Conservation (phyloP, 2,113 vertebrate genomes). For the Piaya cayana region DNA sequence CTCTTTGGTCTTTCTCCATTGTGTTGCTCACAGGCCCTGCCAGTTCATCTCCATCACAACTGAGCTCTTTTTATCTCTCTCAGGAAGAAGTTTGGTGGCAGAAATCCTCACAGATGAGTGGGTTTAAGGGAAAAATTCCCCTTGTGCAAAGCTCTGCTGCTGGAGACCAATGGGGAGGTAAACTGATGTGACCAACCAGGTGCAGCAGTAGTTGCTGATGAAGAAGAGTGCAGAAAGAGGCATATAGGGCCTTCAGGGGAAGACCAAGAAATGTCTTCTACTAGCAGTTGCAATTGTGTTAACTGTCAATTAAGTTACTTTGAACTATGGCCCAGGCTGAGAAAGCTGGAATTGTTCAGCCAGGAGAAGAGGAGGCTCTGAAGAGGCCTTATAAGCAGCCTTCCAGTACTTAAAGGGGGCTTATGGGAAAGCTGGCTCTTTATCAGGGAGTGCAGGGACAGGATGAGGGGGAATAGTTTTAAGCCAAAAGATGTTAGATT, state of each 20-base stretch:
- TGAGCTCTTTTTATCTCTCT: not conserved
- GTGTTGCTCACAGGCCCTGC: not conserved
- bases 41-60: not conserved
- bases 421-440: too few species aligned
- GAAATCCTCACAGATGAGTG: rapidly evolving
- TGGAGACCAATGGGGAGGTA: rapidly evolving
- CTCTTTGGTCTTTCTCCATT: not conserved
- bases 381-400: too few species aligned
- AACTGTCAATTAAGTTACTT: not conserved
- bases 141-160: not conserved
- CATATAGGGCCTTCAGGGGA: not conserved
- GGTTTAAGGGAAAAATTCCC: not conserved
- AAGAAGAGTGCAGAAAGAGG: not conserved
- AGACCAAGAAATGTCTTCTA: not conserved
- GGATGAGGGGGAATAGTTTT: too few species aligned
- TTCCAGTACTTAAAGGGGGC: too few species aligned
- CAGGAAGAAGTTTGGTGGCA: not conserved
- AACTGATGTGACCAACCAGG: not conserved
- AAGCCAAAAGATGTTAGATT: too few species aligned
- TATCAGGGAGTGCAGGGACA: too few species aligned
- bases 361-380: too few species aligned
- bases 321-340: not conserved
- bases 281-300: not conserved
- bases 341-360: not conserved
- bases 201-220: not conserved